Percentiles rank a stretch among this genome's conserved stretches.
Evolutionary conservation across 2,113 vertebrate genomes (phyloP).

Genomic region (Nerophis ophidion): DNA sequence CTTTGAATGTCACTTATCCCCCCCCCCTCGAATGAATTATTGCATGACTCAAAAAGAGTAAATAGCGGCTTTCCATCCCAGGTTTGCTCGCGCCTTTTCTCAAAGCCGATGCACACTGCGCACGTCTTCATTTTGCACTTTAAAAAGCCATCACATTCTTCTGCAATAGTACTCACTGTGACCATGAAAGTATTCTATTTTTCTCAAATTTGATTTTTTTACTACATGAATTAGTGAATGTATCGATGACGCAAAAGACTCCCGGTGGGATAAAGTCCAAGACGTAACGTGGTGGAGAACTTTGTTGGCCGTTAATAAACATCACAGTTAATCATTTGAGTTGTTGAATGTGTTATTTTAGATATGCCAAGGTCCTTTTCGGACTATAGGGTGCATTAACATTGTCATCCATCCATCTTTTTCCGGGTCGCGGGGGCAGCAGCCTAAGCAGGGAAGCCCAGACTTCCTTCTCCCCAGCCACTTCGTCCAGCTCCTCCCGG

Average conservation of each 20-base stretch:
- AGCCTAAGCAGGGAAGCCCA: too few relatives aligned
- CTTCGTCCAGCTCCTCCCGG: too few relatives aligned
- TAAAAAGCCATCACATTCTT: slow-evolving; percentile 55
- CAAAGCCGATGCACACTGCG: slow-evolving; percentile 43
- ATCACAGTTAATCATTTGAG: neutral
- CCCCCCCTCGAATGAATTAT: neutral
- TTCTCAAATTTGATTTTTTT: slow-evolving; percentile 65
- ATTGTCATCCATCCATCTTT: too few relatives aligned
- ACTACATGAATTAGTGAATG: slow-evolving; percentile 64
- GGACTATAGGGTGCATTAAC: too few relatives aligned
- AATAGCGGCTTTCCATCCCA: slow-evolving; percentile 26
- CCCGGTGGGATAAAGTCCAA: slow-evolving; percentile 28
- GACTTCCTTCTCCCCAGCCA: too few relatives aligned
- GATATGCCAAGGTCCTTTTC: too few relatives aligned
- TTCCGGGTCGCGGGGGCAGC: too few relatives aligned
- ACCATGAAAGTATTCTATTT: slow-evolving; percentile 63
- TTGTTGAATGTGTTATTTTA: neutral
- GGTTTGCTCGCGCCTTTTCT: slow-evolving; percentile 15
- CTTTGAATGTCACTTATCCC: slow-evolving; percentile 10
- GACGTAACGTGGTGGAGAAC: slow-evolving; percentile 14
- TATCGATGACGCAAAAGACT: slow-evolving; percentile 56
- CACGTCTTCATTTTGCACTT: slow-evolving; percentile 50
- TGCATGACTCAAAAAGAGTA: slow-evolving; percentile 4
- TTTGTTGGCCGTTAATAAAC: slow-evolving; percentile 11
- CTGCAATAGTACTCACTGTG: slow-evolving; percentile 69